These are phyloP conservation scores for Drosophila serrata DNA, from an alignment of 1,140 invertebrate species.

Conservation along the genomic window DNA sequence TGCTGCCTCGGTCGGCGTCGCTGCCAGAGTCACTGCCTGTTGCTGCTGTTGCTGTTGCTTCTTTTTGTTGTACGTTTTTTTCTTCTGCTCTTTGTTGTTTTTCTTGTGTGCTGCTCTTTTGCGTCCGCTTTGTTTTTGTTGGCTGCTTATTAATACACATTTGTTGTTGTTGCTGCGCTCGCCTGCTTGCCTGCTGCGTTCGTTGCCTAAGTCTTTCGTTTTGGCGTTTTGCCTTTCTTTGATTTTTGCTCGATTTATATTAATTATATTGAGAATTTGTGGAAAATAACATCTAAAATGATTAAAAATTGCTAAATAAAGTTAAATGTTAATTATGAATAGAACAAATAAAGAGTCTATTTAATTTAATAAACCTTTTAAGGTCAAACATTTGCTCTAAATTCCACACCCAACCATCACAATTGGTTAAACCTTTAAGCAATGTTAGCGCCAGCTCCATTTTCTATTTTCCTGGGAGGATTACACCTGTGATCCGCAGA, in stretches of 20 bases:
- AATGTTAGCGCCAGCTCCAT: conserved; percentile 74
- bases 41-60: conserved; percentile 48
- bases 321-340: background rate
- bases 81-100: conserved; percentile 37
- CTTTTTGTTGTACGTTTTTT: conserved; percentile 40
- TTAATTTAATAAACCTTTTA: background rate
- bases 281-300: too few species aligned
- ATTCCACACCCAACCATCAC: conserved; percentile 32
- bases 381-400: background rate
- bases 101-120: conserved; percentile 68
- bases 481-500: conserved; percentile 63
- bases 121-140: conserved; percentile 73
- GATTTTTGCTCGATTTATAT: conserved; percentile 22
- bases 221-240: conserved; percentile 40
- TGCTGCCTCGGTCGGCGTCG: conserved; percentile 15
- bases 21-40: conserved; percentile 31
- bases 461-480: conserved; percentile 39
- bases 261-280: background rate
- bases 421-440: conserved; percentile 56
- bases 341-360: background rate
- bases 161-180: conserved; percentile 51
- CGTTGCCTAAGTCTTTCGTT: conserved; percentile 83
- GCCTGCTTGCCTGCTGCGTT: conserved; percentile 55
- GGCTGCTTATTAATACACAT: conserved; percentile 81
- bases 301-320: too few species aligned